Conservation (phyloP, 2,113 vertebrate genomes). For the Pionites leucogaster region DNA sequence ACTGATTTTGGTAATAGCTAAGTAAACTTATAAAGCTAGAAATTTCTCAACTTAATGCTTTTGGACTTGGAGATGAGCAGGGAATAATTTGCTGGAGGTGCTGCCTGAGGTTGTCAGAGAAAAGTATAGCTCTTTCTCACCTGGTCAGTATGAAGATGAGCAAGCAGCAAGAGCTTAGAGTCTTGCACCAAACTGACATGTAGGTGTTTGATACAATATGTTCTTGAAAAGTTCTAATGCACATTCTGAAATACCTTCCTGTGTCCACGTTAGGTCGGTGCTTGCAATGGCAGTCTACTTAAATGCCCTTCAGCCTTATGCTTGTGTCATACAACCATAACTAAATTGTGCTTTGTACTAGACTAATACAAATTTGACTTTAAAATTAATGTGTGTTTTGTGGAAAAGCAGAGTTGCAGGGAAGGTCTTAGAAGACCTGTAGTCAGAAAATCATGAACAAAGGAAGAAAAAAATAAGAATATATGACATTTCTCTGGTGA, state of each 20-base stretch:
- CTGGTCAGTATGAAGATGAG: background rate
- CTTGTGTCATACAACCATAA: background rate
- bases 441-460: background rate
- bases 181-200: background rate
- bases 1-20: background rate
- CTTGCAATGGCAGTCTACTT: background rate
- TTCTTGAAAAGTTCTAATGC: background rate
- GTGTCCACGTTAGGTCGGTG: rapidly evolving
- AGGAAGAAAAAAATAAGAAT: background rate
- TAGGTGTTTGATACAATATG: background rate
- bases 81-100: background rate
- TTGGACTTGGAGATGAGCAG: background rate
- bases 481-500: background rate
- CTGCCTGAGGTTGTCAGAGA: background rate
- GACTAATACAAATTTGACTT: background rate
- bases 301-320: background rate
- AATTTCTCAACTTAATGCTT: background rate
- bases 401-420: background rate
- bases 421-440: background rate
- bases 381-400: background rate
- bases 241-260: background rate
- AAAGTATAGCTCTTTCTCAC: background rate
- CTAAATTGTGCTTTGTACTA: background rate
- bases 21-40: background rate
- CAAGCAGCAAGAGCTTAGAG: background rate